Evolutionary conservation across 1,140 invertebrate genomes (phyloP), one percentile per base, ranked within the genome.

Genomic region (Magallana gigas): DNA sequence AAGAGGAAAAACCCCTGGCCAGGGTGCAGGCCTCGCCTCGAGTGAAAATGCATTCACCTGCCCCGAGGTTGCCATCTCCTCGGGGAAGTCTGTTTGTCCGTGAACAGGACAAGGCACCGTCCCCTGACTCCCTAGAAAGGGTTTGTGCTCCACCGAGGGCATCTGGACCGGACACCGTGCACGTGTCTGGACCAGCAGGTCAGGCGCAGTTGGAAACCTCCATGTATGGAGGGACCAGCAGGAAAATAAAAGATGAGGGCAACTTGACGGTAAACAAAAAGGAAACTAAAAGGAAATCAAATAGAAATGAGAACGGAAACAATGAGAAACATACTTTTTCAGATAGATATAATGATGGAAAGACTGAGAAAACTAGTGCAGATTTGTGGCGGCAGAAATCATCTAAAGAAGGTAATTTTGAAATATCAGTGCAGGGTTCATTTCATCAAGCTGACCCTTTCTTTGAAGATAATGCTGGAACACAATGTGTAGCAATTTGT

Each of bases 401-500:
- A n/a, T 18, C 14, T 29, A 36, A 23, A 62, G 16, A 14, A 84
- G 16, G 83, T 48, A 48, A 48, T 5, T 48, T 48, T 48, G 36
- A 48, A 48, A 48, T 48, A 48, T 48, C 12, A n/a, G 62, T 80
- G 11, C 85, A 85, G 80, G 85, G 85, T 57, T 76, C 36, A n/a
- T 85, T 85, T 80, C 64, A 85, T 62, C 64, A 85, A 36, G 85
- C 56, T 68, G 56, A 85, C 36, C 11, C 8, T 12, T 23, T 64
- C 36, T 85, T 85, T 57, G 9, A 71, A 76, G 56, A 60, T 11
- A 85, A 85, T 62, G 16, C 60, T 18, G 68, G 85, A 29, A 80
- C 57, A 58, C 85, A 85, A 14, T 85, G 68, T 85, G 85, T 85
- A 8, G 64, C 85, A 85, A 85, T 76, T 80, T 85, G 12, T 18